Evolutionary conservation across 2,888 invertebrate species (phyloP).

Genomic region (Morpho helenor): DNA sequence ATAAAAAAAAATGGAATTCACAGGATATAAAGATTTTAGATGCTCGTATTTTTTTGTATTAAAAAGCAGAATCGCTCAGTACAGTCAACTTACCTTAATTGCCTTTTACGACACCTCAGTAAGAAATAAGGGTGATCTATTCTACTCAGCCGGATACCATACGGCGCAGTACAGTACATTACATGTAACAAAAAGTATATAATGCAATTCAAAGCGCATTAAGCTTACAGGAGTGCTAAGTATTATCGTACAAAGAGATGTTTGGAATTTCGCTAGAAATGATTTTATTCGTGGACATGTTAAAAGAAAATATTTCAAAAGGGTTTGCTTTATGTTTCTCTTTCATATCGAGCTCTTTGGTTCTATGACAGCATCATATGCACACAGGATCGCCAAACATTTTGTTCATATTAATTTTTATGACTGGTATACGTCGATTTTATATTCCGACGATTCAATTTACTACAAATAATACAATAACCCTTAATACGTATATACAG

Average conservation of each 20-base stretch:
- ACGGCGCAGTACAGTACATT: too few species aligned
- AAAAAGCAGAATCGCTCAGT: too few species aligned
- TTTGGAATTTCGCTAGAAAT: constrained; percentile 32
- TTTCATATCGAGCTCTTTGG: constrained; percentile 54
- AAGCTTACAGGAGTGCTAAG: constrained; percentile 3
- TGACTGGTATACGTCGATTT: constrained; percentile 5
- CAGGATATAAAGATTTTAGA: too few species aligned
- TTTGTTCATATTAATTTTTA: constrained; percentile 36
- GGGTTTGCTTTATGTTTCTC: constrained; percentile 43
- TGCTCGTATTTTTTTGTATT: too few species aligned
- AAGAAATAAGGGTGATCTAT: too few species aligned
- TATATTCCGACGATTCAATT: not conserved
- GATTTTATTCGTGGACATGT: constrained; percentile 42
- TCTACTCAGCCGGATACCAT: too few species aligned
- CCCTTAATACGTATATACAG: too few species aligned
- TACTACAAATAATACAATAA: not conserved
- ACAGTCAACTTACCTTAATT: too few species aligned
- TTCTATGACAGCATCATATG: constrained; percentile 47
- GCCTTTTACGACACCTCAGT: too few species aligned
- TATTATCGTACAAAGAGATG: constrained; percentile 28
- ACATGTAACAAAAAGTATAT: constrained; percentile 2
- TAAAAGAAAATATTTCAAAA: constrained; percentile 46
- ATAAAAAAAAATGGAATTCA: too few species aligned
- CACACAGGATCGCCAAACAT: constrained; percentile 37
- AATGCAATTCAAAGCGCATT: constrained; percentile 21